Evolutionary conservation across 2,113 vertebrate genomes (phyloP).

Genomic region (Platichthys flesus): DNA sequence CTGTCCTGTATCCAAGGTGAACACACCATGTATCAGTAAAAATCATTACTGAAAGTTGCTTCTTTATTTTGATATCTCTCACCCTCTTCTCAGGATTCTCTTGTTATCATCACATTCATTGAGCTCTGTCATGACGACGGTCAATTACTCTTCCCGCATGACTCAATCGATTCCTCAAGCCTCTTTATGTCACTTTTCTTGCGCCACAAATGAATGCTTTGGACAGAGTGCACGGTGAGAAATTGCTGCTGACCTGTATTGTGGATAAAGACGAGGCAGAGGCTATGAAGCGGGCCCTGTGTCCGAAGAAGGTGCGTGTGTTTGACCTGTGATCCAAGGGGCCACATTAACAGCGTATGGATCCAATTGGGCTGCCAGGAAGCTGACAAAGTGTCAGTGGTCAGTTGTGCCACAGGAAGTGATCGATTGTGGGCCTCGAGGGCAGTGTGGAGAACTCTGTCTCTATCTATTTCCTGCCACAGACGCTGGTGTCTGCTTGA

Average conservation of each 20-base stretch:
- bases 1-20: no score
- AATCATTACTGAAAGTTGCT: background rate
- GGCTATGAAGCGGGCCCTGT: constrained; percentile 21
- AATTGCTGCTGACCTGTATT: constrained; percentile 5
- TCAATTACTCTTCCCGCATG: constrained; percentile 31
- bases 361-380: constrained; percentile 81
- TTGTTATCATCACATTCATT: constrained; percentile 28
- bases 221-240: background rate
- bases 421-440: constrained; percentile 78
- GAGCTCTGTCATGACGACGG: constrained; percentile 26
- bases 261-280: constrained; percentile 18
- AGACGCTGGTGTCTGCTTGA: constrained; percentile 53
- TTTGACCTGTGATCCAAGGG: constrained; percentile 75
- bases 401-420: constrained; percentile 79
- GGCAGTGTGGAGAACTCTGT: constrained; percentile 70
- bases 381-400: constrained; percentile 80
- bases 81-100: constrained; percentile 21
- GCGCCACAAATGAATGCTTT: constrained; percentile 9
- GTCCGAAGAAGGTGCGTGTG: constrained; percentile 29
- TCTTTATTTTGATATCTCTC: constrained; percentile 22
- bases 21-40: background rate
- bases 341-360: constrained; percentile 74
- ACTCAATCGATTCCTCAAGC: constrained; percentile 30
- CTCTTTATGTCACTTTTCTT: constrained; percentile 26
- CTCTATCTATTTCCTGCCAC: constrained; percentile 75